Percentiles rank a stretch among this genome's conserved stretches.
Evolutionary conservation across 2,888 invertebrate genomes (phyloP).

Genomic region (Teleogryllus oceanicus): DNA sequence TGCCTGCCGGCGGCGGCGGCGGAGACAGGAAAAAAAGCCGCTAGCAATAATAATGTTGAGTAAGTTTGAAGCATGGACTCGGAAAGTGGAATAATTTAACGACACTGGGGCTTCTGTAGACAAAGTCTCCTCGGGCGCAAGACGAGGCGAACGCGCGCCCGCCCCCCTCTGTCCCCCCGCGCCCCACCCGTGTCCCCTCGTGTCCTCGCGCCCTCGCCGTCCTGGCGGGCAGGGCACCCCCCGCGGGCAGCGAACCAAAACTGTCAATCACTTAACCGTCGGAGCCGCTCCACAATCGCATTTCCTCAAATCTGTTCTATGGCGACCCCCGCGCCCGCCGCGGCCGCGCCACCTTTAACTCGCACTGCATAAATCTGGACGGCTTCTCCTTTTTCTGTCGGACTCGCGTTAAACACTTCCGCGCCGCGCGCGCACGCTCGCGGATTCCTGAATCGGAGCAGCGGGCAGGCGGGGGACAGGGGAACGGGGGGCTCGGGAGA

Average conservation of each 20-base stretch:
- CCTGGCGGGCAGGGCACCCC: conserved; percentile 12
- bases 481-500: too few relatives aligned
- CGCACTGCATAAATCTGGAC: neutral
- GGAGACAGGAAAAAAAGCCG: neutral
- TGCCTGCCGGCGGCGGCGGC: neutral
- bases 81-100: conserved; percentile 32
- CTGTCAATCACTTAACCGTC: conserved; percentile 11
- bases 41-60: conserved; percentile 21
- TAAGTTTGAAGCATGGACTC: conserved; percentile 26
- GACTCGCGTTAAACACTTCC: neutral
- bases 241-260: conserved; percentile 29
- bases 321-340: neutral
- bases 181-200: neutral
- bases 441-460: neutral
- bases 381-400: neutral
- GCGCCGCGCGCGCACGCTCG: neutral
- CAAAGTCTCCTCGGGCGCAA: neutral
- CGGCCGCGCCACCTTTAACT: neutral
- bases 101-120: conserved; percentile 25
- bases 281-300: neutral
- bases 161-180: neutral
- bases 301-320: neutral
- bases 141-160: neutral
- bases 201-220: neutral
- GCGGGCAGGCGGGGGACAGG: neutral